Percentiles rank a stretch among this genome's conserved stretches.
phyloP scores from a whole-genome alignment of 2,113 vertebrate genomes.

The Pelvicachromis taeniatus region DNA sequence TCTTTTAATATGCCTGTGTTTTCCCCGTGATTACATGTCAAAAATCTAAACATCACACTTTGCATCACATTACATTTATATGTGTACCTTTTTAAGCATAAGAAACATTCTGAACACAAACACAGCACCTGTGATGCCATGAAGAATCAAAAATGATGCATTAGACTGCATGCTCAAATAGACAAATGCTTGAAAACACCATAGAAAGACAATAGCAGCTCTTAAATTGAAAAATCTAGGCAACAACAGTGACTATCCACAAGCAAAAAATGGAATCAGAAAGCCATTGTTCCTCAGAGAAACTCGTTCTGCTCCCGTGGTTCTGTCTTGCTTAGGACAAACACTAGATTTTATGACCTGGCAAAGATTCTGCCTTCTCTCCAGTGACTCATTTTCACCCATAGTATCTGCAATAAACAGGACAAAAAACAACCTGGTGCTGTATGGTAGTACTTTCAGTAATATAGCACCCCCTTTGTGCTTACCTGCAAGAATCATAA shows the following conservation, averaged over 20 bases:
- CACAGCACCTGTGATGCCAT: not conserved
- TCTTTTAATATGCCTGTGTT: not conserved
- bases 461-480: not conserved
- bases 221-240: conserved; percentile 23
- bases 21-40: not conserved
- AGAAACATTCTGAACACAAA: not conserved
- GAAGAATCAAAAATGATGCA: not conserved
- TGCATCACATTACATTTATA: not conserved
- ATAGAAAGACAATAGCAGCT: conserved; percentile 9
- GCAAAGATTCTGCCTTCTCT: conserved; percentile 37
- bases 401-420: conserved; percentile 41
- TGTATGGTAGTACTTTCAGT: not conserved
- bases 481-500: not conserved
- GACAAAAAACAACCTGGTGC: conserved; percentile 15
- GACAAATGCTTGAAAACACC: conserved; percentile 7
- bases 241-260: conserved; percentile 15
- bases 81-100: not conserved
- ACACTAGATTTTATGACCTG: conserved; percentile 48
- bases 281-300: conserved; percentile 34
- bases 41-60: not conserved
- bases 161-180: not conserved
- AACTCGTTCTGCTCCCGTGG: conserved; percentile 16
- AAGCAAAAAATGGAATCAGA: conserved; percentile 33
- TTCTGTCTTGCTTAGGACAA: conserved; percentile 39
- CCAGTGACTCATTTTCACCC: conserved; percentile 44